Conservation (phyloP, 2,888 invertebrate species). For the Galeruca laticollis region DNA sequence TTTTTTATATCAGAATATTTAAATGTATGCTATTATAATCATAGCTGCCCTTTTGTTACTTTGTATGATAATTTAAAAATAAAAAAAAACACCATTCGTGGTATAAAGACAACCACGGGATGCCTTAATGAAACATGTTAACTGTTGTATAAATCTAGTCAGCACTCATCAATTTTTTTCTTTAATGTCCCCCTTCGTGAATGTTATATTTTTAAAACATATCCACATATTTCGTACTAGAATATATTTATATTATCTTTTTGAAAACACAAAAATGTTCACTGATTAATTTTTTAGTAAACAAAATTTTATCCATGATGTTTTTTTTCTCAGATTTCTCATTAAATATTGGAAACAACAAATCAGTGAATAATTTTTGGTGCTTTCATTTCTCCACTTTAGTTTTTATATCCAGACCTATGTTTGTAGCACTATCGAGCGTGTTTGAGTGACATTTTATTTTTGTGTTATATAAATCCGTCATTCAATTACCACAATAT, state of each 20-base stretch:
- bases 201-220: constrained; percentile 45
- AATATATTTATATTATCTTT: neutral
- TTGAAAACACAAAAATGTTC: neutral
- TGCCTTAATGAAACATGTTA: constrained; percentile 62
- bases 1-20: constrained; percentile 53
- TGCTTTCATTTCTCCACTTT: too few species aligned
- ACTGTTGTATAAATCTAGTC: constrained; percentile 63
- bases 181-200: constrained; percentile 55
- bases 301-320: too few species aligned
- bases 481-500: neutral
- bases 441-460: too few species aligned
- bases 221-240: constrained; percentile 7
- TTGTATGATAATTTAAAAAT: constrained; percentile 45
- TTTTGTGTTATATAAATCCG: constrained; percentile 22
- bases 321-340: too few species aligned
- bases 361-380: too few species aligned
- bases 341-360: too few species aligned
- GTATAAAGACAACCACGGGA: constrained; percentile 62
- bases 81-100: constrained; percentile 57
- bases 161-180: constrained; percentile 58
- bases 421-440: too few species aligned
- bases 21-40: constrained; percentile 52
- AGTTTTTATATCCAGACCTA: too few species aligned
- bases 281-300: too few species aligned
- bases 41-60: constrained; percentile 47